Evolutionary conservation across 2,113 vertebrate genomes (phyloP), one percentile per base, ranked within the genome.

Genomic region (Amia ocellicauda): DNA sequence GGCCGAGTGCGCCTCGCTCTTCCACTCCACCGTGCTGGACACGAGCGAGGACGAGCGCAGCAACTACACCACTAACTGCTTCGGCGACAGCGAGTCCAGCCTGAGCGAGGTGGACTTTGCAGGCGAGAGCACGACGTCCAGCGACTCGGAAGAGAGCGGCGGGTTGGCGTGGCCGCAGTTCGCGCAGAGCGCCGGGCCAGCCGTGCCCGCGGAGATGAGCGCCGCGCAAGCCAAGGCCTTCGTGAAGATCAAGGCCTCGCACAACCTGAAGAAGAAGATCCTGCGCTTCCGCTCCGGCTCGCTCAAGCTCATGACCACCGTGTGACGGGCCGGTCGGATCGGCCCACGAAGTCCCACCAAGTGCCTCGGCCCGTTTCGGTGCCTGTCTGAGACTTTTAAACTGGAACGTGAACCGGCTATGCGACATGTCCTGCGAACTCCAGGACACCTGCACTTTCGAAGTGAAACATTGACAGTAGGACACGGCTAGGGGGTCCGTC

Each of bases 231-330:
- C 88, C 0, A 93, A 93, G 70, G 83, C 93, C 26, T 92, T 92
- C 27, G 89, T 97, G 49, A 98, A 95, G 83, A 96, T 99, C 59
- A 99, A 98, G 76, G 96, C 96, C 0, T 98, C 96, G 0, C 94
- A 94, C 54, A 94, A 93, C 76, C 91, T 99, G 74, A 99, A 99
- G 86, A 99, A 91, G 88, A 98, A 93, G 71, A 98, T 99, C 73
- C 89, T 98, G 0, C 87, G 93, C 67, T 97, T 96, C 81, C 86
- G 92, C 43, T 93, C 93, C 0, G 94, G 96, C 49, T 97, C 96
- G 1, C 80, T 99, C 69, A 98, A 95, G 70, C 89, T 98, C 66
- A 99, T 99, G 95, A 99, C 96, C 0, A 99, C 96, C 0, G 92
- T 99, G 31, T 98, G 86, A 26, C 42, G 59, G 11, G 36, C 40